Evolutionary conservation across 2,113 vertebrate species (phyloP), one percentile per base, ranked within the genome.

Genomic region (Petromus typicus): DNA sequence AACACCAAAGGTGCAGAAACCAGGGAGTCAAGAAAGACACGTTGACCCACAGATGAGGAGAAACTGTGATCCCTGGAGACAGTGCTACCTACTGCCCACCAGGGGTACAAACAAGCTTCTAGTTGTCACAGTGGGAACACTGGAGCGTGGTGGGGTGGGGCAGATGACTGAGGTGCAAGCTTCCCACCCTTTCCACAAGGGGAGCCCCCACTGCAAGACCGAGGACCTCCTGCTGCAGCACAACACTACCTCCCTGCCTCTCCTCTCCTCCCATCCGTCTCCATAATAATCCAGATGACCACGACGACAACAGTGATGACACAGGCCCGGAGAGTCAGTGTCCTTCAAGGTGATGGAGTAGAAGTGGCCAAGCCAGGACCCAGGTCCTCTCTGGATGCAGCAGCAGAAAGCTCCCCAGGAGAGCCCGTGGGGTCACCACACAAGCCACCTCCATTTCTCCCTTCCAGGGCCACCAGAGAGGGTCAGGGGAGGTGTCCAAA

Each of bases 141-240:
- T n/a, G 45, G 32, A 22, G 32, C 32, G 61, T n/a, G n/a, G 16
- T 13, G 17, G 43, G 34, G 2, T 37, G 32, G 11, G 37, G 11
- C 43, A 56, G 69, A 37, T 23, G 78, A 54, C 34, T 79, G 14
- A 66, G 51, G 56, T 10, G 16, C 51, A 71, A 48, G 30, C 23
- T 40, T 32, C 51, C 32, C 0, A 2, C 3, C 0, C 56, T 45
- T 30, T 13, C 17, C 51, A 20, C 4, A 0, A 2, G 40, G 34
- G 54, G 40, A 54, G 66, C 17, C 84, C 84, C 7, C 22, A 0
- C 4, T 0, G 22, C 80, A 11, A n/a, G 54, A 59, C 7, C 6
- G 2, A 0, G 9, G 11, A 43, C n/a, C 7, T 2, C 18, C 79
- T 20, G 40, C 37, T 16, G 27, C 25, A 57, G 45, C 17, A 2